Evolutionary conservation across 2,113 vertebrate genomes (phyloP).

Genomic region (Pseudorasbora parva): DNA sequence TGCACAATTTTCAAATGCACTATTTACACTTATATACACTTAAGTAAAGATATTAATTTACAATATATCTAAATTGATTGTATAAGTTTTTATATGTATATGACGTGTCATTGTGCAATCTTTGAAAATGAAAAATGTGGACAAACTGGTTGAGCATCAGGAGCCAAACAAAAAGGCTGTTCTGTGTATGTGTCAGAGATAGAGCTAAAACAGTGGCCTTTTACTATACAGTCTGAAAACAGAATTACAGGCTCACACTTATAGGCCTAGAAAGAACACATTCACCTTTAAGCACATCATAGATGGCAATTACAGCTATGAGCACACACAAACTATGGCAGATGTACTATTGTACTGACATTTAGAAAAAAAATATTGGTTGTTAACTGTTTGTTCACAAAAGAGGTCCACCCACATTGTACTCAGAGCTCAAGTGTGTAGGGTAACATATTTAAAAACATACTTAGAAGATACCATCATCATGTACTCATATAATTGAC

Average conservation of each 20-base stretch:
- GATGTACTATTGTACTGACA: neutral
- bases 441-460: neutral
- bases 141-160: constrained; percentile 65
- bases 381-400: constrained; percentile 19
- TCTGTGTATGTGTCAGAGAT: neutral
- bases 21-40: neutral
- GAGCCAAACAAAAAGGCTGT: constrained; percentile 23
- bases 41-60: neutral
- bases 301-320: neutral
- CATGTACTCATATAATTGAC: neutral
- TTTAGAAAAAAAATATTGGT: neutral
- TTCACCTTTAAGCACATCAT: neutral
- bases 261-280: neutral
- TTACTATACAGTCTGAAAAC: neutral
- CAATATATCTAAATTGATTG: neutral
- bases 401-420: constrained; percentile 3
- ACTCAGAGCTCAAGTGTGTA: neutral
- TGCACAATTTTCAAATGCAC: neutral
- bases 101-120: constrained; percentile 29
- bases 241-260: neutral
- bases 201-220: neutral
- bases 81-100: neutral
- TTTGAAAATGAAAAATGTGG: constrained; percentile 64
- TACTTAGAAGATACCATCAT: neutral
- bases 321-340: neutral